These are phyloP conservation scores for Callorhinus ursinus DNA, from an alignment of 2,113 vertebrate species.

Conservation along the genomic window DNA sequence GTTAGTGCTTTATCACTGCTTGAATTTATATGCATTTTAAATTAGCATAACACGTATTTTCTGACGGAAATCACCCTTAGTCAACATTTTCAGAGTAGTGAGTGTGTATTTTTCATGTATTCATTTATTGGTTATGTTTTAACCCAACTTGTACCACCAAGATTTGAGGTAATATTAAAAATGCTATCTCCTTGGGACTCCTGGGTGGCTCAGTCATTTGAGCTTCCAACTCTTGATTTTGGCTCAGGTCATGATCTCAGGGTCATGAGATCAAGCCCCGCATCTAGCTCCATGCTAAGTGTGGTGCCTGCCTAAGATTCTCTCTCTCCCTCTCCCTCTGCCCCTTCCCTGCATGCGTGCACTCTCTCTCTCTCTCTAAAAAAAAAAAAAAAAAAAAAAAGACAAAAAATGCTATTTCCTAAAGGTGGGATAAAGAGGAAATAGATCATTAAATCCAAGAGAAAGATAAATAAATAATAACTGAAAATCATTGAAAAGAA, in stretches of 20 bases:
- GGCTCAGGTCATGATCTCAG: not conserved
- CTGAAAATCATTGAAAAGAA: not conserved
- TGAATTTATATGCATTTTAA: slow-evolving; percentile 30
- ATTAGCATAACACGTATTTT: not conserved
- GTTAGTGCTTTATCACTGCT: not conserved
- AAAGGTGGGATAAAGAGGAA: not conserved
- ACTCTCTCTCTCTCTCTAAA: not conserved
- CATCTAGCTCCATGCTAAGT: not conserved
- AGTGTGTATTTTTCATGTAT: not conserved
- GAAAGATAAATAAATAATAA: not conserved
- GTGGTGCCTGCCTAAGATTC: not conserved
- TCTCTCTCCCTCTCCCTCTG: not conserved
- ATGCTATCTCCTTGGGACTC: not conserved
- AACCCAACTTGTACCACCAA: not conserved
- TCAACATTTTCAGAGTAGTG: not conserved
- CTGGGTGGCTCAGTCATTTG: not conserved
- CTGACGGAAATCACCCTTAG: not conserved
- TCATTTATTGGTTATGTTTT: slow-evolving; percentile 8
- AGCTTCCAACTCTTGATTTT: not conserved
- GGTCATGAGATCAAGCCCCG: not conserved
- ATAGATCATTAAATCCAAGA: not conserved
- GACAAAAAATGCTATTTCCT: not conserved
- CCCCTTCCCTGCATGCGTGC: not conserved
- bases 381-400: not conserved
- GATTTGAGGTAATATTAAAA: not conserved